phyloP scores from a whole-genome alignment of 2,113 vertebrate species.

The Pachypanchax playfairii region DNA sequence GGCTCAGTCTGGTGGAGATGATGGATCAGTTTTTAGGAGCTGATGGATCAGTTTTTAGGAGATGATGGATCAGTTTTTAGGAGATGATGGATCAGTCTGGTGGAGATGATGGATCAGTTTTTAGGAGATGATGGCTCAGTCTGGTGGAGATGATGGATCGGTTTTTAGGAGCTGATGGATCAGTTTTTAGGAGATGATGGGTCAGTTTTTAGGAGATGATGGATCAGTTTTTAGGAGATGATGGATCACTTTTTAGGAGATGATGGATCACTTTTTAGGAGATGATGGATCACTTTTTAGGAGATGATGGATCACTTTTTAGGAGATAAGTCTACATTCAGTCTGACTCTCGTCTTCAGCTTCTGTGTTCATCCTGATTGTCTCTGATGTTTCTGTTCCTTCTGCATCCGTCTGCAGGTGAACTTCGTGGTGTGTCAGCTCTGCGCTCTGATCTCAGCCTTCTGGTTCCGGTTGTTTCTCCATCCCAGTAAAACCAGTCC shows the following conservation, averaged over 20 bases:
- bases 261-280: background rate
- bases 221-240: background rate
- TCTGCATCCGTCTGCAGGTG: slow-evolving; percentile 79
- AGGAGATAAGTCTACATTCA: background rate
- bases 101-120: background rate
- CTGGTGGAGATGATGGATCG: no score
- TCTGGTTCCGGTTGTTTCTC: slow-evolving; percentile 94
- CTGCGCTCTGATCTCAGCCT: slow-evolving; percentile 90
- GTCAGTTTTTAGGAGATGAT: no score
- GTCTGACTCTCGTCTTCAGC: background rate
- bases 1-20: no score
- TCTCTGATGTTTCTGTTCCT: background rate
- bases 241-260: no score
- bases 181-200: no score
- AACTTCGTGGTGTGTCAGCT: slow-evolving; percentile 97
- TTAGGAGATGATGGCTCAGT: no score
- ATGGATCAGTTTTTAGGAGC: background rate
- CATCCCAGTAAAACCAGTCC: slow-evolving; percentile 92
- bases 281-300: background rate
- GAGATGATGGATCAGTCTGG: no score
- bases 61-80: no score
- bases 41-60: no score
- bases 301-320: background rate
- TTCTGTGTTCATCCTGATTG: background rate
- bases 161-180: background rate